phyloP scores from a whole-genome alignment of 2,113 vertebrate species.

The Arvicanthis niloticus region DNA sequence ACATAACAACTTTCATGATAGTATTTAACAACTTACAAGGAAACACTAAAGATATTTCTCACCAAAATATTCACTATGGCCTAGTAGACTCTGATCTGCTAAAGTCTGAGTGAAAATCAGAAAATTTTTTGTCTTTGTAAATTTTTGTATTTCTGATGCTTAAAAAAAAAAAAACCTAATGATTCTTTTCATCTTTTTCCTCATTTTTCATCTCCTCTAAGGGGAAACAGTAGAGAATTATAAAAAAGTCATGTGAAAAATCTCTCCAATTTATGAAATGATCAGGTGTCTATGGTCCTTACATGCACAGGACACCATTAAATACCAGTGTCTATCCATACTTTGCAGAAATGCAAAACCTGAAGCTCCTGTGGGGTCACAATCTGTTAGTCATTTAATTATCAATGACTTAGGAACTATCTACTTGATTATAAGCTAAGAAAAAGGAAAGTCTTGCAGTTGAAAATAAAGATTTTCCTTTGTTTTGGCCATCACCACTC shows the following conservation, averaged over 20 bases:
- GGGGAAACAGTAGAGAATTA: background rate
- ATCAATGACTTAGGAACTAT: background rate
- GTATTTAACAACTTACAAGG: background rate
- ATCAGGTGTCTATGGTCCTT: background rate
- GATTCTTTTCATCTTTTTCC: background rate
- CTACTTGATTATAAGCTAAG: background rate
- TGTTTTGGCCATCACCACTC: background rate
- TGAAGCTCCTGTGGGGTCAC: background rate
- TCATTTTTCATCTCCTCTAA: background rate
- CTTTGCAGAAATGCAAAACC: background rate
- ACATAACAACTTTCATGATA: background rate
- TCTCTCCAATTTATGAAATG: background rate
- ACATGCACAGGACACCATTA: background rate
- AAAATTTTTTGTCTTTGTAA: constrained; percentile 3
- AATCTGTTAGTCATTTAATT: background rate
- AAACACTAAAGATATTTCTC: constrained; percentile 4
- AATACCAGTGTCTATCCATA: background rate
- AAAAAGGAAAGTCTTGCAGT: background rate
- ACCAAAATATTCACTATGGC: background rate
- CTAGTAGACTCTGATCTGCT: constrained; percentile 1
- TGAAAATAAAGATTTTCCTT: background rate
- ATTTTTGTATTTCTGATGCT: background rate
- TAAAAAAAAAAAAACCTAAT: background rate
- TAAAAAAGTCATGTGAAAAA: background rate
- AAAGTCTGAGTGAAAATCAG: constrained; percentile 38